These are phyloP conservation scores for Nysson spinosus DNA, from an alignment of 2,888 invertebrate genomes.

Conservation along the genomic window DNA sequence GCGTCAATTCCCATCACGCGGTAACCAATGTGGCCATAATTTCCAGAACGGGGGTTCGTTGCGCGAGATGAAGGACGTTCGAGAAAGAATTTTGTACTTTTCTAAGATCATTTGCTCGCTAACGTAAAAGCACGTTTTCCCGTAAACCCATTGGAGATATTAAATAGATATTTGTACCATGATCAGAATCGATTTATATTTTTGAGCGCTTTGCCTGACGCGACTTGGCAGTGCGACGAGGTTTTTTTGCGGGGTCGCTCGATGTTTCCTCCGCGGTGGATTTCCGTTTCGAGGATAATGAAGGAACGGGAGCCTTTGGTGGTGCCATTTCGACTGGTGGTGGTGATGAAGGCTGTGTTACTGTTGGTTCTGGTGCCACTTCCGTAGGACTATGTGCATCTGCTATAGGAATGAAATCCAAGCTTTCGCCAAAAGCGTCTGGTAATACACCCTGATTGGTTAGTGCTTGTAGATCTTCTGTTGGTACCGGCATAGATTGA, in stretches of 20 bases:
- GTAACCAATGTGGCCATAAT: constrained; percentile 37
- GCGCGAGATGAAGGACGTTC: constrained; percentile 60
- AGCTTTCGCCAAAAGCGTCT: constrained; percentile 78
- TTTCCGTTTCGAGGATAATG: constrained; percentile 71
- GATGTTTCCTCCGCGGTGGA: constrained; percentile 60
- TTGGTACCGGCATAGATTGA: constrained; percentile 80
- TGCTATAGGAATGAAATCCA: constrained; percentile 77
- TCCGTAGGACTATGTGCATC: constrained; percentile 72
- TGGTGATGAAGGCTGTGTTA: constrained; percentile 45
- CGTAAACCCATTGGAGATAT: constrained; percentile 54
- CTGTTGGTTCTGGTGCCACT: constrained; percentile 48
- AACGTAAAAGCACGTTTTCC: constrained; percentile 42
- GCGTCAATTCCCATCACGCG: constrained; percentile 45
- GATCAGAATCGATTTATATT: constrained; percentile 69
- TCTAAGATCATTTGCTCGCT: constrained; percentile 60
- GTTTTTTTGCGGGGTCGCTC: constrained; percentile 65
- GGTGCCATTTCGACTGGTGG: constrained; percentile 71
- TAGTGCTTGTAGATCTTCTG: constrained; percentile 81
- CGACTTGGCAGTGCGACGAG: constrained; percentile 71
- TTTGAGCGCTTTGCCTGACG: constrained; percentile 75
- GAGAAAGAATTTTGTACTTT: constrained; percentile 69
- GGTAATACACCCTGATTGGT: constrained; percentile 82
- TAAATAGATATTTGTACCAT: constrained; percentile 68
- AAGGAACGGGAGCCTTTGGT: constrained; percentile 69
- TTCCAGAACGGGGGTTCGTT: constrained; percentile 56